Percentiles rank a stretch among this genome's conserved stretches.
These are phyloP conservation scores for Pleuronectes platessa DNA, from an alignment of 2,113 vertebrate species.

Conservation along the genomic window DNA sequence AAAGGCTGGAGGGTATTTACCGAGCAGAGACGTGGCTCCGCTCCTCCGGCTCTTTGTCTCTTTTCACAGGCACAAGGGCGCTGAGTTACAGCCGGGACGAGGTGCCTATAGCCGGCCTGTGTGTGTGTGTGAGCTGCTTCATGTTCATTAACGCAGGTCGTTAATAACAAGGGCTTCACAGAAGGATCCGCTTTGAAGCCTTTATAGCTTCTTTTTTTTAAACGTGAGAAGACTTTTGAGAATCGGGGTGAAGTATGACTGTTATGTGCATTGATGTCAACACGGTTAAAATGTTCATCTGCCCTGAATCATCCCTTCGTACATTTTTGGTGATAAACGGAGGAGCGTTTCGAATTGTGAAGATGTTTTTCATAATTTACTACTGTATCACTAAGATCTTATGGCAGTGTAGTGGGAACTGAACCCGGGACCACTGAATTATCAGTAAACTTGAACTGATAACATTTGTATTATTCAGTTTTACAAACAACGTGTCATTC, in stretches of 20 bases:
- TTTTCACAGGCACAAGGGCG: slow-evolving; percentile 71
- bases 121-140: slow-evolving; percentile 48
- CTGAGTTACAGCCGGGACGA: slow-evolving; percentile 53
- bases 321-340: too few relatives aligned
- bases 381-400: neutral
- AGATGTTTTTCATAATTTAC: neutral
- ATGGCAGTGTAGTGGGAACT: neutral
- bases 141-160: slow-evolving; percentile 56
- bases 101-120: slow-evolving; percentile 68
- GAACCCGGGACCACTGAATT: neutral
- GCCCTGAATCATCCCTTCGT: neutral
- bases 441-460: neutral
- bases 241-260: neutral
- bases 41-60: slow-evolving; percentile 62
- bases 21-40: slow-evolving; percentile 51
- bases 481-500: too few relatives aligned
- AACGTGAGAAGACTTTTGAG: slow-evolving; percentile 5
- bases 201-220: slow-evolving; percentile 28
- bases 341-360: too few relatives aligned
- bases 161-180: slow-evolving; percentile 54
- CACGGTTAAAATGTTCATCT: neutral
- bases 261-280: slow-evolving; percentile 14
- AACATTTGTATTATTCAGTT: too few relatives aligned
- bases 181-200: slow-evolving; percentile 45
- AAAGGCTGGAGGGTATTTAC: slow-evolving; percentile 54